Percentiles rank a stretch among this genome's conserved stretches.
These are phyloP conservation scores for Himalopsyche phryganea DNA, from an alignment of 1,140 invertebrate species.

Conservation along the genomic window DNA sequence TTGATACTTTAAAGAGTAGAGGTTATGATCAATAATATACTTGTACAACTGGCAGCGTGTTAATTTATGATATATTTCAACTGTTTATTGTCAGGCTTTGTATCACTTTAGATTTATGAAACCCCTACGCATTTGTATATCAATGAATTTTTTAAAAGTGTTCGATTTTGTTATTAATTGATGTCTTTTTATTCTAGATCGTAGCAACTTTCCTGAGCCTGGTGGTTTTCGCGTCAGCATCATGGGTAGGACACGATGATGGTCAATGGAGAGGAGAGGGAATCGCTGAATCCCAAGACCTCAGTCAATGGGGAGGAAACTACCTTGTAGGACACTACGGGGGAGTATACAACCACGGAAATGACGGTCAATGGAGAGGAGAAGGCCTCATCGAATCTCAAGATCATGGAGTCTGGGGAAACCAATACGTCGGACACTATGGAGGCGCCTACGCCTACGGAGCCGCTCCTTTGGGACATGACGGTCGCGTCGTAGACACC, in stretches of 20 bases:
- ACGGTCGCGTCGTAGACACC: constrained; percentile 29
- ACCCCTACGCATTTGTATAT: too few species aligned
- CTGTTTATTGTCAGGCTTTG: too few species aligned
- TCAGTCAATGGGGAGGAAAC: neutral
- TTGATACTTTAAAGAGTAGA: too few species aligned
- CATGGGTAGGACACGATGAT: constrained; percentile 5
- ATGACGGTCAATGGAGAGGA: constrained; percentile 18
- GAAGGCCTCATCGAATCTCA: constrained; percentile 25
- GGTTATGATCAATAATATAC: too few species aligned
- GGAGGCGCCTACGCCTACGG: constrained; percentile 19
- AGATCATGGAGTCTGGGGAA: constrained; percentile 6
- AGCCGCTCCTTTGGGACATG: constrained; percentile 21
- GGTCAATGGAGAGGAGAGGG: constrained; percentile 15
- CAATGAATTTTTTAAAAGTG: too few species aligned
- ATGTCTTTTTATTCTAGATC: neutral
- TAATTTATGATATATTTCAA: too few species aligned
- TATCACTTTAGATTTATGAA: too few species aligned
- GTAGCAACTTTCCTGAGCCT: neutral
- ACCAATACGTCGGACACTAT: neutral
- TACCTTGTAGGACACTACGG: neutral
- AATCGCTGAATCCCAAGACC: constrained; percentile 7
- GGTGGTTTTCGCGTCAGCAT: neutral
- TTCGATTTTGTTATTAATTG: too few species aligned
- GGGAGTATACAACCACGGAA: neutral
- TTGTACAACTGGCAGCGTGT: too few species aligned